A percentile compares a stretch with the other conserved stretches of the same genome.
These are phyloP conservation scores for Pyrocoelia pectoralis DNA, from an alignment of 2,888 invertebrate genomes.

Conservation along the genomic window DNA sequence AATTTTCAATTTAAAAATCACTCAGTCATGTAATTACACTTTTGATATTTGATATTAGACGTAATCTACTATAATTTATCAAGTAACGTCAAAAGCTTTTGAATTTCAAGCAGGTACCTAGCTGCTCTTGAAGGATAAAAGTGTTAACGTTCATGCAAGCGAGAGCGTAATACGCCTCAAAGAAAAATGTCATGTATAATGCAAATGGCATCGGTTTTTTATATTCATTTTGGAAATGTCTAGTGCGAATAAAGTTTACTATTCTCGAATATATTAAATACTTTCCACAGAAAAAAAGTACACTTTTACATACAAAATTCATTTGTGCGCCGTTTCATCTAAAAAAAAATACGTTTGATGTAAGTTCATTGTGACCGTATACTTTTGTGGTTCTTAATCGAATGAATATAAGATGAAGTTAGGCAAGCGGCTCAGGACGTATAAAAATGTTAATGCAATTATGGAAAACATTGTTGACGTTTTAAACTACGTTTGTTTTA, in stretches of 20 bases:
- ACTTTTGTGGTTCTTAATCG: conserved; percentile 24
- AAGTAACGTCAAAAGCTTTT: conserved; percentile 26
- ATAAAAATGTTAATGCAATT: conserved; percentile 33
- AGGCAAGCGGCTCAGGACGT: conserved; percentile 8
- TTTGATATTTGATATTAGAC: conserved; percentile 34
- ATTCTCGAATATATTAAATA: not conserved
- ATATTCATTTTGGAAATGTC: not conserved
- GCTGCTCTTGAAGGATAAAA: not conserved
- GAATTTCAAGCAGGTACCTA: conserved; percentile 21
- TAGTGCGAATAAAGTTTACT: not conserved
- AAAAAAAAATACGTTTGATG: conserved; percentile 25
- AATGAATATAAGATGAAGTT: conserved; percentile 32
- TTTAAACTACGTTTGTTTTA: too few species aligned
- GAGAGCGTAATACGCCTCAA: not conserved
- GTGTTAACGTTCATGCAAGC: not conserved
- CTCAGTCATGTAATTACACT: conserved; percentile 38
- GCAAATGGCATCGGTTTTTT: not conserved
- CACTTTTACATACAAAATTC: conserved; percentile 30
- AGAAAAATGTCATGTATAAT: conserved; percentile 1
- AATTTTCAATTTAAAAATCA: conserved; percentile 36
- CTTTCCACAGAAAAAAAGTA: conserved; percentile 1
- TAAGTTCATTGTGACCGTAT: conserved; percentile 7
- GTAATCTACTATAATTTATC: conserved; percentile 34
- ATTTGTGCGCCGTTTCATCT: conserved; percentile 25
- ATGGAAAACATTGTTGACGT: too few species aligned